Evolutionary conservation across 53 echinoderm and acorn worm genomes (phyloP).

Genomic region (Echinarachnius parma): DNA sequence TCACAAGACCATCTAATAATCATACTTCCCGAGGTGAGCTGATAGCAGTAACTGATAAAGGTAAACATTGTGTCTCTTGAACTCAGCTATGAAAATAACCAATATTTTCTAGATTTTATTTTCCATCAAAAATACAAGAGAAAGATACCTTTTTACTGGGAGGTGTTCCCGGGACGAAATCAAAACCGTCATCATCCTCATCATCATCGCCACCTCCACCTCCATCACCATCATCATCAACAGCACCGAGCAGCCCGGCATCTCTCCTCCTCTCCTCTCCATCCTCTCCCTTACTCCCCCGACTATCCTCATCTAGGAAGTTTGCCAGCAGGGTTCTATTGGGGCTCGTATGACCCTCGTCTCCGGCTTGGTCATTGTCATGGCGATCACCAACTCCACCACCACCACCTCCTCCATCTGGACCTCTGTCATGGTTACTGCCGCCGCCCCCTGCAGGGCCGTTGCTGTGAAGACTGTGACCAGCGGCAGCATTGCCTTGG

Average conservation of each 20-base stretch:
- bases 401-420: constrained; percentile 2
- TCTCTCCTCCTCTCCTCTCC: too few species aligned
- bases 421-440: constrained; percentile 5
- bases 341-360: constrained; percentile 5
- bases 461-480: background rate
- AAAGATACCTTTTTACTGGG: constrained; percentile 83
- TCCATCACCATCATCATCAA: background rate
- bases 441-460: too few species aligned
- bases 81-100: too few species aligned
- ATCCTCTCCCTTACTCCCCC: background rate
- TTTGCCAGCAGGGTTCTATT: constrained; percentile 65
- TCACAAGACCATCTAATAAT: too few species aligned
- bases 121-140: too few species aligned
- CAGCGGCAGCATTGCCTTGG: background rate
- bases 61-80: too few species aligned
- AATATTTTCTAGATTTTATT: too few species aligned
- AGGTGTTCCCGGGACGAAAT: constrained; percentile 84
- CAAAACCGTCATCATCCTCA: constrained; percentile 62
- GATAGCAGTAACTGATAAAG: too few species aligned
- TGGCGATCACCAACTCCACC: background rate
- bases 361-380: constrained; percentile 6
- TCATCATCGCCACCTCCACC: constrained; percentile 21
- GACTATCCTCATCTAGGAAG: constrained; percentile 30
- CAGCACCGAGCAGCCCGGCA: background rate
- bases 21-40: too few species aligned